Evolutionary conservation across 2,797 vertebrate genomes (phyloP).

Genomic region (Peromyscus melanophrys): DNA sequence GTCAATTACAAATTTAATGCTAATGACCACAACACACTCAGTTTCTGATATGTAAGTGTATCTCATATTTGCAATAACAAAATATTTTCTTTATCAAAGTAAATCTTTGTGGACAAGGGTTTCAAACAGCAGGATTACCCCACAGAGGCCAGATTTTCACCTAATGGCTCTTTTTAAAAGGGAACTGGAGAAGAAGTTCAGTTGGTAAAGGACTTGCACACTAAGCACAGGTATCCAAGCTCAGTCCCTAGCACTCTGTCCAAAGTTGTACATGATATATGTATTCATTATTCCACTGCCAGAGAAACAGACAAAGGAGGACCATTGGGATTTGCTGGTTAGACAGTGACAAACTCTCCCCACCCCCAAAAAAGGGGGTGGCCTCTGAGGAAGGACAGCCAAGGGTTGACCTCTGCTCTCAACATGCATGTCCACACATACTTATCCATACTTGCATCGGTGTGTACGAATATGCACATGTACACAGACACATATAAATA

Average conservation of each 20-base stretch:
- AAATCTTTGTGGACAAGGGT: background rate
- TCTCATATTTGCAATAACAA: background rate
- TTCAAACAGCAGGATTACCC: background rate
- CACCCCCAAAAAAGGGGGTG: background rate
- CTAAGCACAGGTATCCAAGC: background rate
- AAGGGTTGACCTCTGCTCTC: background rate
- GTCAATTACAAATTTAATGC: background rate
- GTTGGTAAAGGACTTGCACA: background rate
- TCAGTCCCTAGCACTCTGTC: background rate
- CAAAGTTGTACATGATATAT: background rate
- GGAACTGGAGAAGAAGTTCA: too few species aligned
- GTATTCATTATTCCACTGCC: background rate
- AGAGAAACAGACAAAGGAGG: background rate
- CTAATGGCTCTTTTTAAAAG: background rate
- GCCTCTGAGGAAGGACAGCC: background rate
- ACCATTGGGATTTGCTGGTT: background rate
- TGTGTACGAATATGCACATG: fast-evolving
- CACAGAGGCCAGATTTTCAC: background rate
- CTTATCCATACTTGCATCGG: background rate
- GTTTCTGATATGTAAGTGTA: background rate
- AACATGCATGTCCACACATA: background rate
- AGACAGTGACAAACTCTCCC: background rate
- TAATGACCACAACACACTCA: background rate
- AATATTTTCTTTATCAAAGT: background rate
- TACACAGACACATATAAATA: background rate